A percentile compares a stretch with the other conserved stretches of the same genome.
These are phyloP conservation scores for Helarctos malayanus DNA, from an alignment of 2,797 vertebrate species.

Conservation along the genomic window DNA sequence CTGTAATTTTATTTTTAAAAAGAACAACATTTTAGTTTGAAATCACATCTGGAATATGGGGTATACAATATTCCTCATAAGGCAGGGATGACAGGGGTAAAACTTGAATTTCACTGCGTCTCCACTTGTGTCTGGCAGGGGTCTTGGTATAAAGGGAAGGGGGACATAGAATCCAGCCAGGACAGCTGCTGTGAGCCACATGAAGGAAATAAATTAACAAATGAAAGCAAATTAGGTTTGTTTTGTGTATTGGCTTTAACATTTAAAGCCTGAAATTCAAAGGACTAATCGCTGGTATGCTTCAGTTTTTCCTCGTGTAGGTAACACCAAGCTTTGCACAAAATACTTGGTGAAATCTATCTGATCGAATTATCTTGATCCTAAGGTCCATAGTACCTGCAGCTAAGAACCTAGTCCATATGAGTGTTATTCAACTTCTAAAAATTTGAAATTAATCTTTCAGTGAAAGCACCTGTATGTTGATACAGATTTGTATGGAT, in stretches of 20 bases:
- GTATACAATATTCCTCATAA: not conserved
- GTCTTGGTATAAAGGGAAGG: not conserved
- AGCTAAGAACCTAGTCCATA: not conserved
- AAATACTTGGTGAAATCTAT: not conserved
- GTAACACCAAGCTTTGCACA: not conserved
- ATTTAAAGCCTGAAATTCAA: constrained; percentile 40
- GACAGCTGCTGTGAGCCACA: constrained; percentile 11
- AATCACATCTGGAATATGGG: not conserved
- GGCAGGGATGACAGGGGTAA: not conserved
- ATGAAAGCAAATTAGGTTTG: constrained; percentile 23
- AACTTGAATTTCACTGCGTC: not conserved
- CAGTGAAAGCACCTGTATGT: not conserved
- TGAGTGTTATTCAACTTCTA: not conserved
- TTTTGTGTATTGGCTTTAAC: constrained; percentile 41
- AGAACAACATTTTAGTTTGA: not conserved
- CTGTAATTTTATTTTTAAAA: not conserved
- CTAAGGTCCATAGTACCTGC: not conserved
- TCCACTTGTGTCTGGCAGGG: not conserved
- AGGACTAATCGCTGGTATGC: not conserved
- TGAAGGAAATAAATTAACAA: constrained; percentile 12
- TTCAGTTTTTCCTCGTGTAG: not conserved
- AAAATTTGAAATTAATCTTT: not conserved
- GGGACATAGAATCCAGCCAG: not conserved
- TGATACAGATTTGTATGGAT: not conserved
- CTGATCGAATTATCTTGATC: not conserved